phyloP scores from a whole-genome alignment of 1,140 invertebrate species.

The Caenorhabditis tropicalis region DNA sequence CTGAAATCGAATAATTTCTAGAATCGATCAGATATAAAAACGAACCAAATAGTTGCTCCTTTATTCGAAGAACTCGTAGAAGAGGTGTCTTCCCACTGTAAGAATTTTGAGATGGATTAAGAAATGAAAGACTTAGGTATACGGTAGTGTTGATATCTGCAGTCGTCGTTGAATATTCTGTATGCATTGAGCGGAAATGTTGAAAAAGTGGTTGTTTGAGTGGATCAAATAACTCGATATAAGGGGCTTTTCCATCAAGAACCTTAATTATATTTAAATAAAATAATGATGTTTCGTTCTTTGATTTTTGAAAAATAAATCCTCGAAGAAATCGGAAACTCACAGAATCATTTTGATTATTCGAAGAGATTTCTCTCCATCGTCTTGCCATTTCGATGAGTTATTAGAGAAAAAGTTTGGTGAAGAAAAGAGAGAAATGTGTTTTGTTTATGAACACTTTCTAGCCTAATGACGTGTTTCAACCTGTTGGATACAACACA shows the following conservation, averaged over 20 bases:
- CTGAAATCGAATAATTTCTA: not conserved
- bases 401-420: not conserved
- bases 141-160: not conserved
- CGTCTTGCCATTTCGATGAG: not conserved
- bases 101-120: not conserved
- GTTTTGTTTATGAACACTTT: slow-evolving; percentile 2
- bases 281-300: not conserved
- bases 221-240: slow-evolving; percentile 5
- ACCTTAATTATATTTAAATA: not conserved
- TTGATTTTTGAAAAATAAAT: not conserved
- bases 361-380: not conserved
- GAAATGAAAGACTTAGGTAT: too few species aligned
- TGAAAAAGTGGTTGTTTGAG: slow-evolving; percentile 6
- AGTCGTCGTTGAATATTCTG: slow-evolving; percentile 5
- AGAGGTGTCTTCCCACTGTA: slow-evolving; percentile 19
- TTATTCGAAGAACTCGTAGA: not conserved
- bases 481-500: slow-evolving; percentile 4
- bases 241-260: slow-evolving; percentile 13
- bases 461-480: slow-evolving; percentile 11
- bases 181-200: slow-evolving; percentile 1
- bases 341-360: not conserved
- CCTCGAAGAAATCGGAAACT: not conserved
- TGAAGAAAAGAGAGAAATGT: not conserved
- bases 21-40: not conserved
- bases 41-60: not conserved